Conservation (phyloP, 1,140 invertebrate genomes). For the Zophobas atratus region DNA sequence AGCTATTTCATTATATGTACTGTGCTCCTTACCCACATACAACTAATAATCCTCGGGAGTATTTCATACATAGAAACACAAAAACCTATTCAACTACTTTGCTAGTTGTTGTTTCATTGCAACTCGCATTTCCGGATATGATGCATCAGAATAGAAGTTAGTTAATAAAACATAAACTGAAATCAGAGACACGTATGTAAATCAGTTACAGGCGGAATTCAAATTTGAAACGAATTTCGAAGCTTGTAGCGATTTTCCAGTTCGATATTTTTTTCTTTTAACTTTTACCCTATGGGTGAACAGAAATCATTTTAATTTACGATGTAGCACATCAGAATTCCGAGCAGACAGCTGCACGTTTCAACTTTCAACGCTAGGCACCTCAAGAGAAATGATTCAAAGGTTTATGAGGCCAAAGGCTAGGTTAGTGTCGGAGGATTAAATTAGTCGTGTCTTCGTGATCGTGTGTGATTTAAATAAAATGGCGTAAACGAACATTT, state of each 20-base stretch:
- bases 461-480: constrained; percentile 10
- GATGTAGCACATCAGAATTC: constrained; percentile 27
- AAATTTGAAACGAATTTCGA: background rate
- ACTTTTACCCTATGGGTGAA: constrained; percentile 23
- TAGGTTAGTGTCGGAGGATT: constrained; percentile 28
- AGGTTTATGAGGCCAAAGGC: constrained; percentile 24
- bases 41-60: no score
- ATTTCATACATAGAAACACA: no score
- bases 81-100: no score
- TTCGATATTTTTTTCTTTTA: constrained; percentile 11
- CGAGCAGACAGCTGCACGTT: constrained; percentile 24
- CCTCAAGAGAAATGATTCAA: constrained; percentile 29
- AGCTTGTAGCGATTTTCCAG: background rate
- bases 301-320: constrained; percentile 36
- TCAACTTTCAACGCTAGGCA: constrained; percentile 28
- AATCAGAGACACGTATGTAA: no score
- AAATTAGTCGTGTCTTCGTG: constrained; percentile 1
- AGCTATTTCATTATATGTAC: no score
- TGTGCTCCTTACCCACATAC: no score
- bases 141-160: no score
- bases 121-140: no score
- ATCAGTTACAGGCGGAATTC: no score
- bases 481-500: background rate
- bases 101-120: no score
- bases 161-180: no score